Evolutionary conservation across 2,113 vertebrate species (phyloP), one percentile per base, ranked within the genome.

Genomic region (Sylvilagus bachmani): DNA sequence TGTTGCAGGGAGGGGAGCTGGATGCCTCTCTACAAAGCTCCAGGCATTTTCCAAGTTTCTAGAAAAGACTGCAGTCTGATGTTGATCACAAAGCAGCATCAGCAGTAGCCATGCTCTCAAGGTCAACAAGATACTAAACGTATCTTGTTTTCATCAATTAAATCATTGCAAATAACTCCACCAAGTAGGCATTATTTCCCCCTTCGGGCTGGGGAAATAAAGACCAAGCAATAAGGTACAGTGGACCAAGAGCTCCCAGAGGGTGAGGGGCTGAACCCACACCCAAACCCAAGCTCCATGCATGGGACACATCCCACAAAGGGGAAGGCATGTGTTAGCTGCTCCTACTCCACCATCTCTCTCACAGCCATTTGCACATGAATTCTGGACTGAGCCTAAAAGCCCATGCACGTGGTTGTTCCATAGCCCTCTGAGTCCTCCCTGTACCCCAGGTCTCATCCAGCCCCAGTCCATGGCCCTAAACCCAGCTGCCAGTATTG

Each of bases 241-340:
- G 2, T 25, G 69, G 29, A 31, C 44, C 11, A 49, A 2, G 5
- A 58, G 24, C 1, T 2, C 5, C 9, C 1, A 10, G 29, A n/a
- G 22, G 25, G 53, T 7, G 19, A 83, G 25, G 8, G 51, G 71
- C 27, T 55, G 12, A 61, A 3, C 2, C 3, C 4, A 64, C 3
- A 49, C 6, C 33, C 17, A 69, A 11, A n/a, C 21, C 58, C 74
- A 31, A 29, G 33, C 14, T 66, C 51, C 24, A n/a, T 36, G 33
- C 19, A 58, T 14, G 55, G 55, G 0, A 58, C 66, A 27, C 1
- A 31, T 71, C 19, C 31, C 24, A 4, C 2, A 29, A 29, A 16
- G 21, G 33, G 29, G 69, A 4, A 22, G 10, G 33, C 53, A 24
- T 17, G 38, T n/a, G 66, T 55, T 25, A 25, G 1, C n/a, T 24